A percentile compares a stretch with the other conserved stretches of the same genome.
Conservation (phyloP, 1,140 invertebrate genomes). For the Paraescarpia echinospica region DNA sequence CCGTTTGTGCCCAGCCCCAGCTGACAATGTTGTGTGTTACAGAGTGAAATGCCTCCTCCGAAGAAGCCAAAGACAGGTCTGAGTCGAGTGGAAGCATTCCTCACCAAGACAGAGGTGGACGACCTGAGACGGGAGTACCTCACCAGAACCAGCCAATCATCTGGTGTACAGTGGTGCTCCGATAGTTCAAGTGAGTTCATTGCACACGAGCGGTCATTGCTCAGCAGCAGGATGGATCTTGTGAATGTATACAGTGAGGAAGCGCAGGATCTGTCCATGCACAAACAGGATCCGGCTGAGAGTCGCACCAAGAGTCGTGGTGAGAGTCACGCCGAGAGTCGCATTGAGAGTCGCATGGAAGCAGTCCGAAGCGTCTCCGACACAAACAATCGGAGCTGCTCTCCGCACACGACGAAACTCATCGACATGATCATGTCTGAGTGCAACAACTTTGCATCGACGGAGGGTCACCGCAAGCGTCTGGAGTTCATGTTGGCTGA, state of each 20-base stretch:
- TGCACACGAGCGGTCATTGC: not conserved
- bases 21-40: not conserved
- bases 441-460: not conserved
- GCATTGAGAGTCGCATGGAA: not conserved
- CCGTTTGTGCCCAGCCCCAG: not conserved
- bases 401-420: not conserved
- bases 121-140: not conserved
- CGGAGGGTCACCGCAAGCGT: not conserved
- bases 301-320: not conserved
- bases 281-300: not conserved
- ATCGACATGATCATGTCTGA: not conserved
- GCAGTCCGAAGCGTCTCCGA: not conserved
- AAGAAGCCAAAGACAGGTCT: conserved; percentile 18
- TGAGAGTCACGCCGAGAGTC: not conserved
- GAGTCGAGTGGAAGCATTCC: conserved; percentile 9
- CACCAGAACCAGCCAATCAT: not conserved
- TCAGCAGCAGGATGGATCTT: not conserved
- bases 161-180: not conserved
- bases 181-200: conserved; percentile 1
- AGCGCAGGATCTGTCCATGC: not conserved
- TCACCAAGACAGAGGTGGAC: not conserved
- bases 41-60: conserved; percentile 4
- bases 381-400: not conserved
- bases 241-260: not conserved
- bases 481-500: not conserved